A percentile compares a stretch with the other conserved stretches of the same genome.
Evolutionary conservation across 2,888 invertebrate species (phyloP).

Genomic region (Glomeris marginata): DNA sequence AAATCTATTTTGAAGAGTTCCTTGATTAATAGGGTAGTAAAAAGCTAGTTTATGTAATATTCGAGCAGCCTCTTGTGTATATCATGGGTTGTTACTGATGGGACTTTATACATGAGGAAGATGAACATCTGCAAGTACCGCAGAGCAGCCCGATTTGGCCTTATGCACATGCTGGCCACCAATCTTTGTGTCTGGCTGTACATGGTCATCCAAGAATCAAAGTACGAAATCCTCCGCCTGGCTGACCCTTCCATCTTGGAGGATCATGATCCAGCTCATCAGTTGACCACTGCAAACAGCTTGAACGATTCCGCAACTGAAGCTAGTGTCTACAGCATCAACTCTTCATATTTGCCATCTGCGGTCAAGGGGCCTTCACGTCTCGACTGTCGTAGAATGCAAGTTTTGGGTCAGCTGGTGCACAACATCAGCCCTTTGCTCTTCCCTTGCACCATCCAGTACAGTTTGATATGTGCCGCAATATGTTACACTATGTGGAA

Average conservation of each 20-base stretch:
- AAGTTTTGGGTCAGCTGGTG: slow-evolving; percentile 41
- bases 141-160: slow-evolving; percentile 71
- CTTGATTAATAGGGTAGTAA: too few relatives aligned
- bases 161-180: slow-evolving; percentile 98
- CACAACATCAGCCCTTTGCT: slow-evolving; percentile 85
- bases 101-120: slow-evolving; percentile 30
- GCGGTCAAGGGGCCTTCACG: not conserved
- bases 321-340: not conserved
- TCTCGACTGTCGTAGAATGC: slow-evolving; percentile 5
- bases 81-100: too few relatives aligned
- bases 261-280: not conserved
- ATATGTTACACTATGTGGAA: slow-evolving; percentile 94
- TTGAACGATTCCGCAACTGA: not conserved
- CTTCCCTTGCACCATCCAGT: slow-evolving; percentile 89
- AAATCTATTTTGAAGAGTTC: too few relatives aligned
- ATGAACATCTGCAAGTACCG: slow-evolving; percentile 49
- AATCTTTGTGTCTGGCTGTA: slow-evolving; percentile 95
- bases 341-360: not conserved
- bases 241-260: slow-evolving; percentile 24
- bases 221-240: slow-evolving; percentile 83
- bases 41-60: too few relatives aligned
- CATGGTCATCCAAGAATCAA: slow-evolving; percentile 84
- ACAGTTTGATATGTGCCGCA: slow-evolving; percentile 89
- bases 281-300: not conserved
- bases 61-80: too few relatives aligned